phyloP scores from a whole-genome alignment of 2,113 vertebrate genomes.

The Fulmarus glacialis region DNA sequence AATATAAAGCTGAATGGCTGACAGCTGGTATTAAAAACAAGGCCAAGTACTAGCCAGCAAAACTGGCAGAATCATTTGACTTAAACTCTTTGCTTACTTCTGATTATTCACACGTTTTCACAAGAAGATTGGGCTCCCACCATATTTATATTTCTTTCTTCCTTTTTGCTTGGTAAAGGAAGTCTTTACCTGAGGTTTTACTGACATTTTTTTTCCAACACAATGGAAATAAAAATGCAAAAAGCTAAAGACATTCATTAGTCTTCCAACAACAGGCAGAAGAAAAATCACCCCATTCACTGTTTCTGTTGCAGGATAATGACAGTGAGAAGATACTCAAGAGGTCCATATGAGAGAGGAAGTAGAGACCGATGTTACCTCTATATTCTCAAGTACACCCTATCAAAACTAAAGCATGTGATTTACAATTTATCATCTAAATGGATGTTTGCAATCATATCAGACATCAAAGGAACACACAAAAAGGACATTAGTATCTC shows the following conservation, averaged over 20 bases:
- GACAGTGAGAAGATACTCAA: not conserved
- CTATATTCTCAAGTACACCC: not conserved
- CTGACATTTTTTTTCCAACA: not conserved
- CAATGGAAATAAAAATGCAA: not conserved
- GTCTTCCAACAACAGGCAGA: not conserved
- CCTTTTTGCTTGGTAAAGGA: not conserved
- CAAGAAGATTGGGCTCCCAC: not conserved
- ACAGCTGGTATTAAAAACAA: constrained; percentile 1
- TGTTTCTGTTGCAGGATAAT: not conserved
- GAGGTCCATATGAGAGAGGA: not conserved
- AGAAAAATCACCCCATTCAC: not conserved
- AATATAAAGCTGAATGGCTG: not conserved
- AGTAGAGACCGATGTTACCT: not conserved
- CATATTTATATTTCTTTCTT: not conserved
- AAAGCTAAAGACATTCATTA: not conserved
- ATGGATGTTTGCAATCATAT: not conserved
- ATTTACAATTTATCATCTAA: not conserved
- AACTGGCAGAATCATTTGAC: not conserved
- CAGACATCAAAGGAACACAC: not conserved
- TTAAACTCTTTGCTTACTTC: not conserved
- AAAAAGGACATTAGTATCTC: not conserved
- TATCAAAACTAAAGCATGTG: not conserved
- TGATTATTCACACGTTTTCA: not conserved
- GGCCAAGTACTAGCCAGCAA: not conserved
- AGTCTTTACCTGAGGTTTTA: not conserved